Base-by-base conservation (phyloP, 2,888 invertebrate genomes). In the Chromoteleia sp. region DNA sequence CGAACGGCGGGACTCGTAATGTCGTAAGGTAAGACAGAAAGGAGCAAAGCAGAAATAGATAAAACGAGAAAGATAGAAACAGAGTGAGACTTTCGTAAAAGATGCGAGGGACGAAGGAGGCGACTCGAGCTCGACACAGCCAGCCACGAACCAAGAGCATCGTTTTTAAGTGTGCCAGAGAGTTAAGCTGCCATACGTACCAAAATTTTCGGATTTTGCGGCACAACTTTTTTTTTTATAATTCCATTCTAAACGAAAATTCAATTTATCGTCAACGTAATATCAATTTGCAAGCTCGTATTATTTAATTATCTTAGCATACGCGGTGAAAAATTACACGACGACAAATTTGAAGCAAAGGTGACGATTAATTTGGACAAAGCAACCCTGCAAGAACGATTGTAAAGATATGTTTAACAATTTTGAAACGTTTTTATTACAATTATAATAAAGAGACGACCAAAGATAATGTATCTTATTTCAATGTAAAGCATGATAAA, bases 11-110 rank as follows among this genome's bases (percentile, higher is more conserved):
- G 75, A 58, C 65, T 76, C 33, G 81, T 52, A 81, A 58, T 71
- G 71, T 81, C 76, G 76, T 76, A 76, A 81, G 81, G 81, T 81
- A 81, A 81, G 68, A 73, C 71, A 78, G 77, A 78, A 71, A 78
- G 65, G 56, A 78, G 77, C 77, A 78, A 78, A 61, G 71, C 65
- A 71, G 77, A 65, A 78, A 78, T 71, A 78, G 77, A 78, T 71
- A 78, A 73, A 68, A 45, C 52, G 74, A 73, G 68, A 67, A 33
- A 39, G 79, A 79, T 19, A 43, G 65, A 54, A 12, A 19, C 61
- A 48, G 58, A 78, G 71, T 58, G 78, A 65, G 75, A 81, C 76
- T 76, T 81, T 76, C 56, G 67, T 76, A 67, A 76, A 81, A 73
- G 81, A 81, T 77, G 67, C 81, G 81, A 81, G 75, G 59, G 71